Percentiles rank a stretch among this genome's conserved stretches.
These are phyloP conservation scores for Anthoscopus minutus DNA, from an alignment of 2,113 vertebrate species.

Conservation along the genomic window DNA sequence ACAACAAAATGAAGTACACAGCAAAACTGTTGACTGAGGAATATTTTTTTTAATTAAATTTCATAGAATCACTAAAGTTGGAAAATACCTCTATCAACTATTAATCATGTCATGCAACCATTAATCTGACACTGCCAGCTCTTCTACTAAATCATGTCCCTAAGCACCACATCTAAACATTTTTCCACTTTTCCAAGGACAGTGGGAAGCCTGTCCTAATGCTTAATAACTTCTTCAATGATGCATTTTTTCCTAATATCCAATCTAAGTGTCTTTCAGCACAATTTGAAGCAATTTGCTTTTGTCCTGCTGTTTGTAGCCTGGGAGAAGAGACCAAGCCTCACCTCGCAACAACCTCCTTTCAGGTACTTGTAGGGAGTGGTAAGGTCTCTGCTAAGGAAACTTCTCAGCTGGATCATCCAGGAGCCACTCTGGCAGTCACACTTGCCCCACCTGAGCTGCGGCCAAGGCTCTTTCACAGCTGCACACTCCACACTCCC, in stretches of 20 bases:
- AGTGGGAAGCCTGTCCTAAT: too few relatives aligned
- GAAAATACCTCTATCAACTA: neutral
- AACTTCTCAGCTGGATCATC: rapidly evolving
- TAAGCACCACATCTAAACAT: neutral
- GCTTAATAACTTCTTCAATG: neutral
- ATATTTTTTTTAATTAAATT: neutral
- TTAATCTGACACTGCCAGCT: neutral
- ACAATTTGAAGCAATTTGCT: neutral
- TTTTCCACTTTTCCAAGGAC: neutral
- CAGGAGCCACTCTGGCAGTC: neutral
- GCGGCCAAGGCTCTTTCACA: neutral
- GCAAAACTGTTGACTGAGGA: neutral
- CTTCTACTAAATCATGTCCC: neutral
- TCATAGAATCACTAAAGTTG: neutral
- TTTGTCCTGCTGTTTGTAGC: neutral
- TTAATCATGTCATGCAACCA: neutral
- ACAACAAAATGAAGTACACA: neutral
- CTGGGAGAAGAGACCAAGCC: neutral
- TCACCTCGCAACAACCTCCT: rapidly evolving
- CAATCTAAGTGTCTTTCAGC: neutral
- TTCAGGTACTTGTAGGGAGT: neutral
- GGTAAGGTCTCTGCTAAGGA: neutral
- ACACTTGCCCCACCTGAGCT: neutral
- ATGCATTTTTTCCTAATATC: neutral
- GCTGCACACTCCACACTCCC: neutral